Percentiles rank a stretch among this genome's conserved stretches.
Evolutionary conservation across 2,888 invertebrate species (phyloP).

Genomic region (Drosophila anceps): DNA sequence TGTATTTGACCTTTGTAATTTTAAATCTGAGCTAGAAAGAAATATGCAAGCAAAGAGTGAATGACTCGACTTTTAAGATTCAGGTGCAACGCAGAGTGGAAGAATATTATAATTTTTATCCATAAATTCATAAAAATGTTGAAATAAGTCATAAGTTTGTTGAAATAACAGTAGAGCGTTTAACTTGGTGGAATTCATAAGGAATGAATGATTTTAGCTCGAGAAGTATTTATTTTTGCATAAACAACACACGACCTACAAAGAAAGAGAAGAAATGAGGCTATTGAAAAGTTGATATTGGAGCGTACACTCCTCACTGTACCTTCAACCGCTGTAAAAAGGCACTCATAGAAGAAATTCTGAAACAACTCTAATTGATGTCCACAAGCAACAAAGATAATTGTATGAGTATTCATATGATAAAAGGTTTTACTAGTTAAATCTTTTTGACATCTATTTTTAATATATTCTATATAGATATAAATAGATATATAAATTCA

Average conservation of each 20-base stretch:
- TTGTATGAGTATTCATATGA: too few species aligned
- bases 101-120: not conserved
- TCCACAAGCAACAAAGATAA: too few species aligned
- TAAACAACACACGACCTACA: too few species aligned
- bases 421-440: not conserved
- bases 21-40: not conserved
- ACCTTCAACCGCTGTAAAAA: not conserved
- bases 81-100: not conserved
- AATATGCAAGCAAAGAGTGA: not conserved
- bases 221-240: too few species aligned
- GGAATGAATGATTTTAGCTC: not conserved
- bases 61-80: not conserved
- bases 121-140: not conserved
- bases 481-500: not conserved
- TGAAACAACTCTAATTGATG: not conserved
- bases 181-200: not conserved
- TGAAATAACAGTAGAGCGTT: not conserved
- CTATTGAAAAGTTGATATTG: not conserved
- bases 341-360: not conserved
- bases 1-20: not conserved
- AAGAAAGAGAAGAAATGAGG: not conserved
- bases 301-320: not conserved
- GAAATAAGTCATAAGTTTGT: too few species aligned
- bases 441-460: not conserved
- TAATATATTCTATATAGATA: not conserved